Conservation (phyloP, 1,140 invertebrate species). For the Trachelipus rathkii region DNA sequence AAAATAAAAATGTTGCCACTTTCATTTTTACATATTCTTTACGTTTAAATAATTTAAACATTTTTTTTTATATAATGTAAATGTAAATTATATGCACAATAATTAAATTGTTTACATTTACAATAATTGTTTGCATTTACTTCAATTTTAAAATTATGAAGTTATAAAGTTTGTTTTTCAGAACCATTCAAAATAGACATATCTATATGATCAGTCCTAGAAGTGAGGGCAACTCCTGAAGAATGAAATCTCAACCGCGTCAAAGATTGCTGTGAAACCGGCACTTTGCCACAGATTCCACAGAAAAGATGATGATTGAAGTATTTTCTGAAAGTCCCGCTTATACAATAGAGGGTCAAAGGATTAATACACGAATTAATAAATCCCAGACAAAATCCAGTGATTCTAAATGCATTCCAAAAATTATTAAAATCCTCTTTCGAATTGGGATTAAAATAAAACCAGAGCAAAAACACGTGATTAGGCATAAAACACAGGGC, state of each 20-base stretch:
- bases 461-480: slow-evolving; percentile 82
- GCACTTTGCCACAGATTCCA: slow-evolving; percentile 48
- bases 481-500: slow-evolving; percentile 81
- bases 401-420: slow-evolving; percentile 79
- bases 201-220: background rate
- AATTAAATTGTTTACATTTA: too few species aligned
- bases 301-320: slow-evolving; percentile 87
- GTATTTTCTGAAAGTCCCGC: slow-evolving; percentile 81
- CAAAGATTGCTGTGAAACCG: background rate
- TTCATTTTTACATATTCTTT: too few species aligned
- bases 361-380: slow-evolving; percentile 89
- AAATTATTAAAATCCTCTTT: slow-evolving; percentile 70
- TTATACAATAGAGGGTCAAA: slow-evolving; percentile 84
- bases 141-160: background rate
- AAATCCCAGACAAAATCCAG: slow-evolving; percentile 78
- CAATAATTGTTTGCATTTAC: background rate
- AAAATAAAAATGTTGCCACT: too few species aligned
- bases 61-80: too few species aligned
- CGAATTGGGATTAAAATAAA: slow-evolving; percentile 71
- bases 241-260: slow-evolving; percentile 23
- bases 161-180: background rate
- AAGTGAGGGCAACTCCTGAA: background rate
- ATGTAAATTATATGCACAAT: too few species aligned
- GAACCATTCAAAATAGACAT: background rate
- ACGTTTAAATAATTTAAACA: too few species aligned